These are phyloP conservation scores for Drosophila subsilvestris DNA, from an alignment of 2,888 invertebrate genomes.

Conservation along the genomic window DNA sequence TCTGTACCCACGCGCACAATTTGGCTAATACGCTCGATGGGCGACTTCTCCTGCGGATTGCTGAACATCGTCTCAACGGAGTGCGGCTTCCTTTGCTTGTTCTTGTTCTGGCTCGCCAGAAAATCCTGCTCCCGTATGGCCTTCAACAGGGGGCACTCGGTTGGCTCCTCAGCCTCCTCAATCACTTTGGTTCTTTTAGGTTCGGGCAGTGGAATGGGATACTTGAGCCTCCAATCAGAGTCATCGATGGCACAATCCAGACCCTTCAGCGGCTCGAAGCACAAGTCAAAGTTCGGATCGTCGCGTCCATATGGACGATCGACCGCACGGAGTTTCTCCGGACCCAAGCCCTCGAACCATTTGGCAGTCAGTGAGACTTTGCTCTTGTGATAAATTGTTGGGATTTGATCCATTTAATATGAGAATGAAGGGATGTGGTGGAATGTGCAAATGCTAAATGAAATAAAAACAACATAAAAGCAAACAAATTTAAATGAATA, in stretches of 20 bases:
- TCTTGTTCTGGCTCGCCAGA: not conserved
- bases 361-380: not conserved
- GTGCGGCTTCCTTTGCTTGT: not conserved
- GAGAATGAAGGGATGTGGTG: no score
- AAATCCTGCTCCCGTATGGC: not conserved
- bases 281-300: no score
- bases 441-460: no score
- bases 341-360: slow-evolving; percentile 5
- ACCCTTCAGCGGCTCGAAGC: not conserved
- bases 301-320: no score
- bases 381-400: not conserved
- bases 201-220: not conserved
- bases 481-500: no score
- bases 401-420: slow-evolving; percentile 5
- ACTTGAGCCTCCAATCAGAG: not conserved
- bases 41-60: not conserved
- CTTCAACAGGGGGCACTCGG: not conserved
- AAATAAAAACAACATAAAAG: no score
- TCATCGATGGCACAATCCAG: not conserved
- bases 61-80: not conserved
- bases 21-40: not conserved
- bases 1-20: not conserved
- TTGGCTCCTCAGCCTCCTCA: not conserved
- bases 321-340: no score
- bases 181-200: no score